Evolutionary conservation across 2,888 invertebrate species (phyloP), one percentile per base, ranked within the genome.

Genomic region (Pyrgus malvae): DNA sequence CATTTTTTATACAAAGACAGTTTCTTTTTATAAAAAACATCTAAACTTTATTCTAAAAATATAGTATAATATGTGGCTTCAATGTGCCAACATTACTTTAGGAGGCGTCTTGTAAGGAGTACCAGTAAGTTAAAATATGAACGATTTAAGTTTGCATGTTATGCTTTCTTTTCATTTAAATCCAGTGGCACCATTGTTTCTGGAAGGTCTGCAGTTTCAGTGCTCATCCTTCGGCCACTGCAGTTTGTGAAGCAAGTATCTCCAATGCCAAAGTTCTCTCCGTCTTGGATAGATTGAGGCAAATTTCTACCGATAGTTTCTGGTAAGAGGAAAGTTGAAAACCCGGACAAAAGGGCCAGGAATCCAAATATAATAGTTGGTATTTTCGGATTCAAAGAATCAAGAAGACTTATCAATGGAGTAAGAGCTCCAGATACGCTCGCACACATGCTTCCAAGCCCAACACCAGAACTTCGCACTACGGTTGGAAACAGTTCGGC

Each of bases 401-500:
- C 96, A 41, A 96, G 83, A 7, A 97, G 83, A 48, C 93, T 93
- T 21, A 97, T 94, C 33, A 96, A 80, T 0, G 96, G 97, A 0
- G 96, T 95, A 21, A 96, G 76, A 2, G 96, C 95, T 0, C 96
- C 96, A 2, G 96, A 95, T 1, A 95, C 89, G 83, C 96, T 94
- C 1, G 96, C 96, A 66, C 94, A 95, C 95, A 96, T 96, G 3
- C 96, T 95, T 2, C 96, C 96, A 19, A 96, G 83, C 0, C 97
- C 96, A 65, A 97, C 92, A 0, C 96, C 96, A 0, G 96, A 96
- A 74, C 96, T 96, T 14, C 97, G 91, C 1, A 97, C 92, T 0
- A 96, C 96, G 0, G 97, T 97, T 0, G 96, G 97, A 70, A 96
- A 97, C 5, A 96, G 78, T 80, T 97, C 96, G 0, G 96, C 96